Conservation (phyloP, 2,888 invertebrate species). For the Pantelozetes paolii region DNA sequence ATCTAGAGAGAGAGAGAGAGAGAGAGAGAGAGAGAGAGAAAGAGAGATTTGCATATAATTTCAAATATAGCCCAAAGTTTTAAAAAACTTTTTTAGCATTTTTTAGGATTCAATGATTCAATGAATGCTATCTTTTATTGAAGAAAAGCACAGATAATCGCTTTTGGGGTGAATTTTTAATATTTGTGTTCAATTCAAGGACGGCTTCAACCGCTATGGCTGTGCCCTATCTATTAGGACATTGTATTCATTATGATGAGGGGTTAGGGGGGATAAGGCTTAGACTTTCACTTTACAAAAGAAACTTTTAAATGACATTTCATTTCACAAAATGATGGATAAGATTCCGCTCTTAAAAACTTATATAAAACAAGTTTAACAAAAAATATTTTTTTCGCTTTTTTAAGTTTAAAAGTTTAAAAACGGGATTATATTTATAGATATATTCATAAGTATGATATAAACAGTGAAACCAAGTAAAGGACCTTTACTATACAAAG, state of each 20-base stretch:
- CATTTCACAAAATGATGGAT: constrained; percentile 41
- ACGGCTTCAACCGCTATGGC: constrained; percentile 12
- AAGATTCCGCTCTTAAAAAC: constrained; percentile 39
- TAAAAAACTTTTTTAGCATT: no score
- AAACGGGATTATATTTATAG: constrained; percentile 35
- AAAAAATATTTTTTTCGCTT: not conserved
- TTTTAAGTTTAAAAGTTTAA: not conserved
- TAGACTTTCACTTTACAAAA: constrained; percentile 25
- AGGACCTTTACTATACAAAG: constrained; percentile 9
- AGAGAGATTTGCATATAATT: no score
- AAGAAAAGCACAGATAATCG: constrained; percentile 38
- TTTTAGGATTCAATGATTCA: constrained; percentile 11
- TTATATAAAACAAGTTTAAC: constrained; percentile 27
- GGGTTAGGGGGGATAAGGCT: not conserved
- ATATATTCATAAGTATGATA: constrained; percentile 27
- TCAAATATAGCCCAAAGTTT: no score
- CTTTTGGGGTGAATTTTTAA: constrained; percentile 40
- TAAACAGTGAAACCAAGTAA: constrained; percentile 24
- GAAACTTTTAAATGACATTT: constrained; percentile 40
- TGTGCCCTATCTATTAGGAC: constrained; percentile 31
- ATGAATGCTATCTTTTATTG: constrained; percentile 23
- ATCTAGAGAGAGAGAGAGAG: no score
- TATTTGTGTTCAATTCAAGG: constrained; percentile 36
- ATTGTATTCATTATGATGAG: constrained; percentile 30
- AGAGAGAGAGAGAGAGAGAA: no score